Percentiles rank a stretch among this genome's conserved stretches.
These are phyloP conservation scores for Ascidia mentula DNA, from an alignment of 23 tunicate genomes.

Conservation along the genomic window DNA sequence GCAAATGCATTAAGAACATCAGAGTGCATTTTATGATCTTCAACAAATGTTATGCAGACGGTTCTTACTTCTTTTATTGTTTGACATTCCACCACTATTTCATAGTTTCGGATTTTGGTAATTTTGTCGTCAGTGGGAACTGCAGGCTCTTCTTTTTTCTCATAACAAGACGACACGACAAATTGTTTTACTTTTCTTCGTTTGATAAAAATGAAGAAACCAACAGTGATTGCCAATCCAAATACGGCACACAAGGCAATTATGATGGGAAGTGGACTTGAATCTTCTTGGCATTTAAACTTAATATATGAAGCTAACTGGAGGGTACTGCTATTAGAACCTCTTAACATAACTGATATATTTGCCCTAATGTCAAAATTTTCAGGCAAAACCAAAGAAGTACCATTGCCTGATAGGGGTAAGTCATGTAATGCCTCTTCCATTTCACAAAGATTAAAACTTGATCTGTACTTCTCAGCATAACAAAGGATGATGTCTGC, in stretches of 20 bases:
- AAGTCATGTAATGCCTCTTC: not conserved
- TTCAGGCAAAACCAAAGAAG: not conserved
- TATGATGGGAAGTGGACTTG: not conserved
- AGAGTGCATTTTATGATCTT: conserved; percentile 53
- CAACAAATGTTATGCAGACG: conserved; percentile 46
- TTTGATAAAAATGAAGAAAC: not conserved
- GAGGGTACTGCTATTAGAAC: too few relatives aligned
- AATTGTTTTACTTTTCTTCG: not conserved
- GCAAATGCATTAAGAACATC: conserved; percentile 44
- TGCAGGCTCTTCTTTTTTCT: not conserved
- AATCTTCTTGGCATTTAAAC: not conserved
- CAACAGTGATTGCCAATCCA: not conserved
- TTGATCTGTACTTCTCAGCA: not conserved
- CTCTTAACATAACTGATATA: not conserved
- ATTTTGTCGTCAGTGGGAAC: not conserved
- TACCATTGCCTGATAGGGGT: not conserved
- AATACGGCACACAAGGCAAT: not conserved
- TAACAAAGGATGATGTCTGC: not conserved
- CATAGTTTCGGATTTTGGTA: not conserved
- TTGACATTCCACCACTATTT: not conserved
- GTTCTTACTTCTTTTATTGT: not conserved
- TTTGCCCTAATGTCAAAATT: not conserved
- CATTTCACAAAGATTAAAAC: not conserved
- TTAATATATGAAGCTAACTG: not conserved
- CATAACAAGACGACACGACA: not conserved